Evolutionary conservation across 2,888 invertebrate species (phyloP), one percentile per base, ranked within the genome.

Genomic region (Drepanosiphum platanoidis): DNA sequence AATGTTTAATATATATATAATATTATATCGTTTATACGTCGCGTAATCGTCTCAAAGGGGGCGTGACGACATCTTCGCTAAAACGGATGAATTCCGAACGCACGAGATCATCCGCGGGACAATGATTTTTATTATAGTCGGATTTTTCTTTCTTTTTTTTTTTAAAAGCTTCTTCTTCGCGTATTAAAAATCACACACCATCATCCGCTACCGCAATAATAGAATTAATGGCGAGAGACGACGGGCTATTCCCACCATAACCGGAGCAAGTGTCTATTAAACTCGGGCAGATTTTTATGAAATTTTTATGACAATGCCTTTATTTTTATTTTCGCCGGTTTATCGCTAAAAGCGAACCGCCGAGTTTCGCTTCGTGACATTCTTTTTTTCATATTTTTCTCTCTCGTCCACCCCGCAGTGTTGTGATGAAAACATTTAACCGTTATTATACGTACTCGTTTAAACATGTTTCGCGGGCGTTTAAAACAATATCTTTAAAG

Each of bases 161-260:
- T 75, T 52, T 84, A 52, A 84, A 83, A 83, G 75, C 68, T 84
- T 84, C 68, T 52, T 75, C n/a, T n/a, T n/a, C n/a, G n/a, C 66
- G 64, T 84, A 84, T 46, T 84, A 84, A 84, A 83, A 84, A 68
- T 68, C 75, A 36, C 75, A 36, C 46, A n/a, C 22, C n/a, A 36
- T 42, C 66, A 66, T 68, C 46, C 52, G 52, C 9, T 30, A 52
- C 8, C 52, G 68, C 75, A 75, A 75, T 84, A 75, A 84, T 84
- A 84, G 75, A 84, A 61, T 84, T 75, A 84, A 84, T 84, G 75
- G 83, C 75, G 46, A 52, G 27, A 83, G 52, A 84, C 72, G 30
- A 39, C 32, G 72, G 39, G 72, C 71, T 27, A 68, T 75, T 74
- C 82, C 82, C 11, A 42, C 74, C 18, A 27, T 11, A 32, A 39